phyloP scores from a whole-genome alignment of 1,140 invertebrate species.

The Dendroctonus valens region DNA sequence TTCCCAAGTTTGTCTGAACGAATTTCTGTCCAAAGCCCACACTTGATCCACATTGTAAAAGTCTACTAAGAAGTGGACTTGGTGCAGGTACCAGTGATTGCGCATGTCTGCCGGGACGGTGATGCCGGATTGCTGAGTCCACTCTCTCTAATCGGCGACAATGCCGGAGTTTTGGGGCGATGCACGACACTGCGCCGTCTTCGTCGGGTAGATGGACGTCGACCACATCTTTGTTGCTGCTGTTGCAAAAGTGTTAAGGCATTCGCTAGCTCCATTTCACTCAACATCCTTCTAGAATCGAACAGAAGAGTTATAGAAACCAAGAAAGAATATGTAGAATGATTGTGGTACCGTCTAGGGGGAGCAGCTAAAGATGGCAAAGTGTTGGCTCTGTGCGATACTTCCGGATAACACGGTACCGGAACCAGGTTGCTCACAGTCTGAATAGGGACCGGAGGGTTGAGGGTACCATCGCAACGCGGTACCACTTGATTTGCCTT shows the following conservation, averaged over 20 bases:
- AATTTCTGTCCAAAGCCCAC: not conserved
- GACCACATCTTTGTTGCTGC: conserved; percentile 38
- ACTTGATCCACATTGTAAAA: not conserved
- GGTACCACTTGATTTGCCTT: conserved; percentile 50
- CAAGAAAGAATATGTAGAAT: conserved; percentile 4
- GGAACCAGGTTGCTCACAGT: conserved; percentile 44
- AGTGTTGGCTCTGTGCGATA: conserved; percentile 32
- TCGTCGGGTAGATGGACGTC: conserved; percentile 41
- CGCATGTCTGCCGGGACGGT: conserved; percentile 56
- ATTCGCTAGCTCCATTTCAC: conserved; percentile 46
- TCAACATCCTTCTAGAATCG: conserved; percentile 38
- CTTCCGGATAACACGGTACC: conserved; percentile 38
- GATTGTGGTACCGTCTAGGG: conserved; percentile 31
- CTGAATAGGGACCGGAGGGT: conserved; percentile 36
- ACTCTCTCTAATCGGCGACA: conserved; percentile 71
- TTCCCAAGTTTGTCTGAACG: not conserved
- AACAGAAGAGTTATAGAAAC: too few species aligned
- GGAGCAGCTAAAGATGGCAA: conserved; percentile 42
- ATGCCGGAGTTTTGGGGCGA: conserved; percentile 56
- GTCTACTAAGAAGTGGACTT: conserved; percentile 34
- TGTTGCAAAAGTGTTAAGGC: conserved; percentile 43
- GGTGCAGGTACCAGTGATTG: conserved; percentile 40
- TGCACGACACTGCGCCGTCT: conserved; percentile 46
- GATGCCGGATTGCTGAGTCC: conserved; percentile 72
- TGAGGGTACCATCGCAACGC: conserved; percentile 10